Evolutionary conservation across 2,888 invertebrate species (phyloP).

Genomic region (Hedychridium roseum): DNA sequence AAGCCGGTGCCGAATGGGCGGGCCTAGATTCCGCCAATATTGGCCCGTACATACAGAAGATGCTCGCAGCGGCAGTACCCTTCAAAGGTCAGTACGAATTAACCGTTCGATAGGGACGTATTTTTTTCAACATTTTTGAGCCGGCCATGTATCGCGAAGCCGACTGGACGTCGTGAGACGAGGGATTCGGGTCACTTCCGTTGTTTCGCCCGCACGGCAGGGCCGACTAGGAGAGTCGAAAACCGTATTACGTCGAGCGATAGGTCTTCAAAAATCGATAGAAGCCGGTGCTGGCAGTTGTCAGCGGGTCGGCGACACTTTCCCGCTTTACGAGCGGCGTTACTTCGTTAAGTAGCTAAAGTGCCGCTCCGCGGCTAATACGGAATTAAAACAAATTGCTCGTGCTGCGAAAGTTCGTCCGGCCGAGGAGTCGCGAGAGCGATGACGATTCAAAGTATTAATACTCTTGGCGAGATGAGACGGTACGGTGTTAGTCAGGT

Average conservation of each 20-base stretch:
- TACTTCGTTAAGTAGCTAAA: conserved; percentile 26
- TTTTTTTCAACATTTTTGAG: no score
- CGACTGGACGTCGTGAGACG: neutral
- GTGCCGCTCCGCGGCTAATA: conserved; percentile 26
- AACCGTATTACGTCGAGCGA: conserved; percentile 35
- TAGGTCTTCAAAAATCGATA: conserved; percentile 62
- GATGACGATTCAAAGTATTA: neutral
- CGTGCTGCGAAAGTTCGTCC: neutral
- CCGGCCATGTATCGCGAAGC: no score
- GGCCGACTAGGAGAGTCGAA: conserved; percentile 34
- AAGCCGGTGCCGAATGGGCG: conserved; percentile 65
- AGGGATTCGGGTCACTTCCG: conserved; percentile 47
- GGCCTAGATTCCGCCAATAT: conserved; percentile 66
- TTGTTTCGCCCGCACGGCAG: conserved; percentile 30
- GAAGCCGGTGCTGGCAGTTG: conserved; percentile 49
- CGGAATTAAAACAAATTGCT: conserved; percentile 29
- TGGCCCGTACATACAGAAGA: conserved; percentile 68
- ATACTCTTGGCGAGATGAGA: no score
- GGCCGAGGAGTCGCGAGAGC: neutral
- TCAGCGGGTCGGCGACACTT: conserved; percentile 31
- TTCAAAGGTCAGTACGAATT: conserved; percentile 52
- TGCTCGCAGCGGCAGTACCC: conserved; percentile 62
- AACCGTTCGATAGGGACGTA: neutral
- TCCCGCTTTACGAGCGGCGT: conserved; percentile 29
- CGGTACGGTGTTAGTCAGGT: no score